phyloP scores from a whole-genome alignment of 2,113 vertebrate genomes.

The Aldabrachelys gigantea region DNA sequence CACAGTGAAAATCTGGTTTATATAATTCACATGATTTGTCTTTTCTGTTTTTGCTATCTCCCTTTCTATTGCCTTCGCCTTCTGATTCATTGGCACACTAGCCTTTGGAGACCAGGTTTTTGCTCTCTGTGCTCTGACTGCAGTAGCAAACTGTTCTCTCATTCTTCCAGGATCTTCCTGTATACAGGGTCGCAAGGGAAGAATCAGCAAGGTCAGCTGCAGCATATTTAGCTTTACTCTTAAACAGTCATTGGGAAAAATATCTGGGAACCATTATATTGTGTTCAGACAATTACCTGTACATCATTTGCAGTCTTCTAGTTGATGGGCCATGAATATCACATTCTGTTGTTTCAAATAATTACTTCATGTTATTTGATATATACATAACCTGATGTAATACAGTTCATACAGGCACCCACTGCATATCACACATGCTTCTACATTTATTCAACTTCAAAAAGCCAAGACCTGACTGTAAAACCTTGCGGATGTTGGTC shows the following conservation, averaged over 20 bases:
- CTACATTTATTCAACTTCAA: background rate
- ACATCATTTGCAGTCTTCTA: constrained; percentile 27
- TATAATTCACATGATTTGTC: background rate
- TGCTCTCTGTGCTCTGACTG: background rate
- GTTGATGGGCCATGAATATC: background rate
- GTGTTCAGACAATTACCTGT: constrained; percentile 26
- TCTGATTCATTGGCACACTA: background rate
- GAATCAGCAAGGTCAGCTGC: background rate
- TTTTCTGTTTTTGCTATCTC: background rate
- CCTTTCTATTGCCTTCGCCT: background rate
- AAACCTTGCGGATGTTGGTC: background rate
- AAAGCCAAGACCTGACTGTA: background rate
- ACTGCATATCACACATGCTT: background rate
- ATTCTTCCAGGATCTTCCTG: background rate
- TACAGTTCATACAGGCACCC: constrained; percentile 2
- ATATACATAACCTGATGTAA: background rate
- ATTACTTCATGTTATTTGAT: constrained; percentile 16
- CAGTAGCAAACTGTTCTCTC: background rate
- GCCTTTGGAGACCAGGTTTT: background rate
- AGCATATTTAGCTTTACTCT: constrained; percentile 1
- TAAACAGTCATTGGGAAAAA: constrained; percentile 9
- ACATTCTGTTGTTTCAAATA: background rate
- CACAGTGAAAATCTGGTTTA: background rate
- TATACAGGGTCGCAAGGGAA: background rate
- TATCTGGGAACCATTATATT: background rate